These are phyloP conservation scores for Macroramphosus scolopax DNA, from an alignment of 2,797 vertebrate species.

Conservation along the genomic window DNA sequence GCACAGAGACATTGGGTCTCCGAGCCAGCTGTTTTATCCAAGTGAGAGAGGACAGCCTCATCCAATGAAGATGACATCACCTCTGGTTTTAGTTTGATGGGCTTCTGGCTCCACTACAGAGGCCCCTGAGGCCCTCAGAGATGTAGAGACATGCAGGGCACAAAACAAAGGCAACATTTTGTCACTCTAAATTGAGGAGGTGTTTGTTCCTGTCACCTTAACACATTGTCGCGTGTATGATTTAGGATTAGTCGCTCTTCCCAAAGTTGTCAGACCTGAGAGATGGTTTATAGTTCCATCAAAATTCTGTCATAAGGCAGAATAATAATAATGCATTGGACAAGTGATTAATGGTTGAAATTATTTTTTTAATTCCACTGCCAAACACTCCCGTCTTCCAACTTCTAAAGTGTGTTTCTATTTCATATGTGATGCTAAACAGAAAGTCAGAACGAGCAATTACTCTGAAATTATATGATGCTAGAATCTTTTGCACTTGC, in stretches of 20 bases:
- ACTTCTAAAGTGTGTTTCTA: not conserved
- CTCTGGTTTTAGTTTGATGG: constrained; percentile 63
- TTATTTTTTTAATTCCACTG: not conserved
- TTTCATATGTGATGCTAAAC: not conserved
- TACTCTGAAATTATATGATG: not conserved
- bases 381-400: not conserved
- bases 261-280: too few species aligned
- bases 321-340: not conserved
- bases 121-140: constrained; percentile 38
- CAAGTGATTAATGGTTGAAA: not conserved
- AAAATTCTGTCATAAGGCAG: not conserved
- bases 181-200: constrained; percentile 28
- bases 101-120: constrained; percentile 61
- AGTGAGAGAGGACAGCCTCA: constrained; percentile 40
- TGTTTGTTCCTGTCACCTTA: constrained; percentile 38
- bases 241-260: too few species aligned
- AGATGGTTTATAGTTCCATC: too few species aligned
- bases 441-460: constrained; percentile 5
- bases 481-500: constrained; percentile 37
- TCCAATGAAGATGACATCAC: constrained; percentile 66
- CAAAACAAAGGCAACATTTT: constrained; percentile 21
- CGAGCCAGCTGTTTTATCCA: constrained; percentile 57
- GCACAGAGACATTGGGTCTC: constrained; percentile 19
- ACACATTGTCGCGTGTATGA: not conserved
- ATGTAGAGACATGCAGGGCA: constrained; percentile 43